Evolutionary conservation across 2,113 vertebrate genomes (phyloP).

Genomic region (Amphiprion ocellaris): DNA sequence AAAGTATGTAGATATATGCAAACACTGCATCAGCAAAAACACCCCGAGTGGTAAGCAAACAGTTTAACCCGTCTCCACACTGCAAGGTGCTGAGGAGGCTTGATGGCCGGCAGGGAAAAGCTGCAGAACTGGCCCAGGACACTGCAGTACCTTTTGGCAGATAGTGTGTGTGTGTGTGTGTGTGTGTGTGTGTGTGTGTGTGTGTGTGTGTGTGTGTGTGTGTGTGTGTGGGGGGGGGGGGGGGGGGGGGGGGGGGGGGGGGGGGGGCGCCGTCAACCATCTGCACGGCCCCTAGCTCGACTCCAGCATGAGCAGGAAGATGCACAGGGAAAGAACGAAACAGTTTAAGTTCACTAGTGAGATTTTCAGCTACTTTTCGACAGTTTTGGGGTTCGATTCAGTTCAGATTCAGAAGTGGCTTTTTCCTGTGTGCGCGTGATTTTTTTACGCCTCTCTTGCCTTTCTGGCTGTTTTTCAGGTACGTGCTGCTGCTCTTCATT

Average conservation of each 20-base stretch:
- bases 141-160: conserved; percentile 3
- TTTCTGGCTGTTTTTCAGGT: conserved; percentile 75
- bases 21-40: neutral
- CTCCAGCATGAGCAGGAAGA: neutral
- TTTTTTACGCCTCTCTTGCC: conserved; percentile 1
- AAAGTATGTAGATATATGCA: conserved; percentile 6
- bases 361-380: neutral
- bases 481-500: conserved; percentile 82
- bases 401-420: neutral
- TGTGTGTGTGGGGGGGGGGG: too few relatives aligned
- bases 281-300: conserved; percentile 4
- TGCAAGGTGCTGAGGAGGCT: conserved; percentile 4
- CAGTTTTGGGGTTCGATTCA: conserved; percentile 5
- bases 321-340: too few relatives aligned
- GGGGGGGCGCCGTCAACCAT: neutral
- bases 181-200: too few relatives aligned
- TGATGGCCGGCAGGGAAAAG: conserved; percentile 2
- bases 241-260: too few relatives aligned
- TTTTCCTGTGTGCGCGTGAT: neutral
- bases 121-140: conserved; percentile 7
- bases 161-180: too few relatives aligned
- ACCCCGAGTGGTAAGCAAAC: conserved; percentile 2
- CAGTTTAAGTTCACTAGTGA: neutral
- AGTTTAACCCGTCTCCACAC: neutral
- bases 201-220: too few relatives aligned